phyloP scores from a whole-genome alignment of 2,888 invertebrate genomes.

The Tanytarsus gracilentus region DNA sequence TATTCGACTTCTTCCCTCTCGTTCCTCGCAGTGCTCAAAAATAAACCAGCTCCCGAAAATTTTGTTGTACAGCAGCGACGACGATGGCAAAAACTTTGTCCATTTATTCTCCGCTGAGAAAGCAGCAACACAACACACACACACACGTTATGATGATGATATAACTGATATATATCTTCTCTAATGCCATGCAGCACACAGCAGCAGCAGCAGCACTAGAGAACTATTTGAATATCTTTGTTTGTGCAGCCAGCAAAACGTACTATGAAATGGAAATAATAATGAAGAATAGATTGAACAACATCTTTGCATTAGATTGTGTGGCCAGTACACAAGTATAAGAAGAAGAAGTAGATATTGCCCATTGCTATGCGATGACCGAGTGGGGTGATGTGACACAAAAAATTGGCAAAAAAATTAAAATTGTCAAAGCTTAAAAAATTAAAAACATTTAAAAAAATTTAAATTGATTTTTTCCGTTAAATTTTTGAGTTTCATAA shows the following conservation, averaged over 20 bases:
- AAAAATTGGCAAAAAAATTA: too few species aligned
- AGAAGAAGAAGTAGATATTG: constrained; percentile 3
- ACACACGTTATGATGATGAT: constrained; percentile 7
- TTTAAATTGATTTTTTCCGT: too few species aligned
- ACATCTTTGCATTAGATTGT: constrained; percentile 24
- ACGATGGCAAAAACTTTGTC: constrained; percentile 6
- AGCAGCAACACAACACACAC: constrained; percentile 6
- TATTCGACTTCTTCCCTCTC: too few species aligned
- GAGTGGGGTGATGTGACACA: too few species aligned
- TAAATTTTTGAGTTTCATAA: too few species aligned
- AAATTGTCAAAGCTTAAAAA: too few species aligned
- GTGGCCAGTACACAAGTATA: too few species aligned
- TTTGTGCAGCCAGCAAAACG: constrained; percentile 19
- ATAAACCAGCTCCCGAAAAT: too few species aligned
- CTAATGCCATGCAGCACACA: background rate
- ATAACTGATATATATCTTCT: constrained; percentile 10
- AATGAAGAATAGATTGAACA: constrained; percentile 23
- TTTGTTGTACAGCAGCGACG: background rate
- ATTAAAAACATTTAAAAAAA: too few species aligned
- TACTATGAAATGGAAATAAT: constrained; percentile 16
- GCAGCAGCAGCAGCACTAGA: background rate
- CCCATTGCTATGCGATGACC: too few species aligned
- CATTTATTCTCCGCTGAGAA: constrained; percentile 1
- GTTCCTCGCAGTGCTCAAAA: too few species aligned
- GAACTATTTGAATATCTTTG: constrained; percentile 24